These are phyloP conservation scores for Peromyscus maniculatus DNA, from an alignment of 2,113 vertebrate species.

Conservation along the genomic window DNA sequence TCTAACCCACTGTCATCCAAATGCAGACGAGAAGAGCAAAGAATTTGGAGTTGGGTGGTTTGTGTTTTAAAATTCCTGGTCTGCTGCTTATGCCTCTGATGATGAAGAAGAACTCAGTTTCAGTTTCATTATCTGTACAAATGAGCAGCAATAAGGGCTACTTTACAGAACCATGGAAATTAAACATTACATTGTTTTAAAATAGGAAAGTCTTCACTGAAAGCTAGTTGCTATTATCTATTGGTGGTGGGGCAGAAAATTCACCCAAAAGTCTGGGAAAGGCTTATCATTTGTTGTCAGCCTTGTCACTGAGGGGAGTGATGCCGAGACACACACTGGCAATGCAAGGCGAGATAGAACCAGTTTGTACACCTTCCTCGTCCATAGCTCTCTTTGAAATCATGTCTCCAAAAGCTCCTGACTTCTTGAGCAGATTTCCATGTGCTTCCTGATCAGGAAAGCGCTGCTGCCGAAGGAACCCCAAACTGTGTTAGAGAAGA, in stretches of 20 bases:
- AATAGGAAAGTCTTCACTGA: not conserved
- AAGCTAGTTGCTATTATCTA: not conserved
- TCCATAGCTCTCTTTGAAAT: not conserved
- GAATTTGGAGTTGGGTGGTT: not conserved
- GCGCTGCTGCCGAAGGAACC: not conserved
- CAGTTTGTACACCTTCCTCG: constrained; percentile 20
- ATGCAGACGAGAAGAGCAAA: not conserved
- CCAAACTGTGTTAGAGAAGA: not conserved
- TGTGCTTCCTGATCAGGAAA: not conserved
- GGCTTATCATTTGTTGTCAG: not conserved
- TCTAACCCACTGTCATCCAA: not conserved
- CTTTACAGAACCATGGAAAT: constrained; percentile 30
- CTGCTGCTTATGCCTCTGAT: not conserved
- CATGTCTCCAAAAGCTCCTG: not conserved
- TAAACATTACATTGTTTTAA: not conserved
- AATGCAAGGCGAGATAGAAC: not conserved
- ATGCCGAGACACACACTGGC: not conserved
- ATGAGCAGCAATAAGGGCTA: not conserved
- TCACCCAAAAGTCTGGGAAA: constrained; percentile 63
- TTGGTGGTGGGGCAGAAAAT: not conserved
- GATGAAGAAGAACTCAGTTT: constrained; percentile 9
- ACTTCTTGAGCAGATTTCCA: not conserved
- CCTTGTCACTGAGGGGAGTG: not conserved
- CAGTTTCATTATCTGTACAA: constrained; percentile 34
- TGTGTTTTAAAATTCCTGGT: constrained; percentile 16